Percentiles rank a stretch among this genome's conserved stretches.
Conservation (phyloP, 1,140 invertebrate genomes). For the Eurosta solidaginis region DNA sequence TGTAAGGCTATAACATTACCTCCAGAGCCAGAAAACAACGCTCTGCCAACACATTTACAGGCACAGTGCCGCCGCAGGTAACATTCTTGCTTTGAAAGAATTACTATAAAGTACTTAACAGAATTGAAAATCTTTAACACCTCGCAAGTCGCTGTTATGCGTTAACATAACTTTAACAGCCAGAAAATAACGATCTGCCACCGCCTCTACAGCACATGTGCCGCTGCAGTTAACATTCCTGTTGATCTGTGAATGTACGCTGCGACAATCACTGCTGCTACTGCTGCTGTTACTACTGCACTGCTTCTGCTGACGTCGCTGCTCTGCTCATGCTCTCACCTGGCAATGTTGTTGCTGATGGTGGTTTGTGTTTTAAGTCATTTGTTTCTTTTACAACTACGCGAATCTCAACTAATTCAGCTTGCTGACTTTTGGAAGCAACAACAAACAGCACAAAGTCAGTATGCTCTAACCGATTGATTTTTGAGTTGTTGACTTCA, state of each 20-base stretch:
- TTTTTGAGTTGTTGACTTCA: not conserved
- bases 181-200: not conserved
- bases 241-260: not conserved
- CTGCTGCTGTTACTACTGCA: not conserved
- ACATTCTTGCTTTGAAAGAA: no score
- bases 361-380: not conserved
- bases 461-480: not conserved
- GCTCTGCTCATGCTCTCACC: not conserved
- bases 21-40: no score
- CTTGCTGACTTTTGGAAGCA: no score
- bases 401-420: no score
- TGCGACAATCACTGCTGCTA: not conserved
- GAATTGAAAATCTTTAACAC: not conserved
- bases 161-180: not conserved
- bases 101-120: not conserved
- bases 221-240: not conserved
- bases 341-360: not conserved
- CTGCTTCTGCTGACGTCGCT: not conserved
- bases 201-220: not conserved
- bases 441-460: no score
- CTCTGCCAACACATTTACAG: no score
- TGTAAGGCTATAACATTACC: no score
- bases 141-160: not conserved
- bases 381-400: slow-evolving; percentile 2
- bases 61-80: no score